These are phyloP conservation scores for Gymnobelideus leadbeateri DNA, from an alignment of 2,113 vertebrate genomes.

Conservation along the genomic window DNA sequence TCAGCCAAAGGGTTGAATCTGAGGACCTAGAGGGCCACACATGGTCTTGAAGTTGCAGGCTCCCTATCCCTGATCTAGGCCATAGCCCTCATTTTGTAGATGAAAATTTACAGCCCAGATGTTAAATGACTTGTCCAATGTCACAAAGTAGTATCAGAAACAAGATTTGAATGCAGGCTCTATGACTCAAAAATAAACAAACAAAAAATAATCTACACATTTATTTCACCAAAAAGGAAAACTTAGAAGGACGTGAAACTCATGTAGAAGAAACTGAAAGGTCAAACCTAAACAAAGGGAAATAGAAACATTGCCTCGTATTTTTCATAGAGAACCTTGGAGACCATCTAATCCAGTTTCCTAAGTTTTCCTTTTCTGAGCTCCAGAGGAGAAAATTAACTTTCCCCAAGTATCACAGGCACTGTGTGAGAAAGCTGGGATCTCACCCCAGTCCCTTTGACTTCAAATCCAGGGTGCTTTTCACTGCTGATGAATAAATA, in stretches of 20 bases:
- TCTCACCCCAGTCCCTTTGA: neutral
- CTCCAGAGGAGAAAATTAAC: neutral
- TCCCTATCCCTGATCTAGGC: neutral
- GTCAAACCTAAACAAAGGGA: neutral
- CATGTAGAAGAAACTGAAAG: neutral
- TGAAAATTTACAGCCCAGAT: neutral
- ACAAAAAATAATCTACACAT: neutral
- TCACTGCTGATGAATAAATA: neutral
- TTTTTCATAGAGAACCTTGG: neutral
- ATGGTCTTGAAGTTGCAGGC: no score
- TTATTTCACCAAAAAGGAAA: neutral
- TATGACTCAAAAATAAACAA: neutral
- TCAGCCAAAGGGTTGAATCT: no score
- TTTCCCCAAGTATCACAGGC: neutral
- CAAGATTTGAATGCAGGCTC: rapidly evolving
- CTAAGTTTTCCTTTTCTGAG: neutral
- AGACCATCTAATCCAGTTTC: neutral
- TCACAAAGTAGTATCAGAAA: neutral
- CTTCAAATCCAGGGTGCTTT: neutral
- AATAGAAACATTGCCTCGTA: neutral
- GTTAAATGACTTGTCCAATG: neutral
- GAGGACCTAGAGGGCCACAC: no score
- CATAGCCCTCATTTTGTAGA: neutral
- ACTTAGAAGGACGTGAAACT: neutral
- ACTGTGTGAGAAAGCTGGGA: neutral